Base-by-base conservation (phyloP, 2,113 vertebrate genomes). In the Stomatorhinus ivindoensis region DNA sequence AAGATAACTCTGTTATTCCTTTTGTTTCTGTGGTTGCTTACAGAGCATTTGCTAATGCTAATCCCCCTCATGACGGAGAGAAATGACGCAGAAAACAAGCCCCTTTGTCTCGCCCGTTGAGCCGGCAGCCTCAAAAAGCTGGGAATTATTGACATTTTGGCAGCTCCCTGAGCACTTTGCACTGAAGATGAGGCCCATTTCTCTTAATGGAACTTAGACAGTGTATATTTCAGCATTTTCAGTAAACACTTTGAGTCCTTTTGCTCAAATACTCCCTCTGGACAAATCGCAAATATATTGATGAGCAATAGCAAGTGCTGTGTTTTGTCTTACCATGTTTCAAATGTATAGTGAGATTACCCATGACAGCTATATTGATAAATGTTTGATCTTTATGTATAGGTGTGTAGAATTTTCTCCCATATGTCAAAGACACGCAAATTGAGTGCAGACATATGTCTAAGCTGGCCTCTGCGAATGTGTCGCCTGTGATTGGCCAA, bases 11-110 rank as follows among this genome's bases (percentile, higher is more conserved):
- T 73, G 46, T 86, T n/a, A 46, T 76, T 44, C 85, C 50, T 21
- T 48, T 89, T 61, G 42, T 83, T 84, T 89, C 13, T 46, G 44
- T 19, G 27, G 31, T 47, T 53, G 21, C 85, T 87, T 80, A 80
- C 61, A 55, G 85, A 87, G 87, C 35, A 87, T 90, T 86, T 80
- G 65, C 48, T 90, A 69, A 55, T 76, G 84, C 89, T 87, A 90
- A 90, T 90, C 84, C 85, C 31, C 31, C 48, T 80, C 27, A n/a
- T 55, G 61, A 87, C 42, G 85, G 65, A 87, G 86, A 61, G 58
- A 86, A 86, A 73, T 50, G 88, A 86, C 50, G 65, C 61, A 51
- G 61, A 86, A 87, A 89, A 48, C 27, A 46, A 89, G 5, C 24
- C n/a, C 50, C 82, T 86, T 87, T 76, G n/a, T 44, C 61, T 47